phyloP scores from a whole-genome alignment of 2,888 invertebrate genomes.

The Acanthoscelides obtectus region DNA sequence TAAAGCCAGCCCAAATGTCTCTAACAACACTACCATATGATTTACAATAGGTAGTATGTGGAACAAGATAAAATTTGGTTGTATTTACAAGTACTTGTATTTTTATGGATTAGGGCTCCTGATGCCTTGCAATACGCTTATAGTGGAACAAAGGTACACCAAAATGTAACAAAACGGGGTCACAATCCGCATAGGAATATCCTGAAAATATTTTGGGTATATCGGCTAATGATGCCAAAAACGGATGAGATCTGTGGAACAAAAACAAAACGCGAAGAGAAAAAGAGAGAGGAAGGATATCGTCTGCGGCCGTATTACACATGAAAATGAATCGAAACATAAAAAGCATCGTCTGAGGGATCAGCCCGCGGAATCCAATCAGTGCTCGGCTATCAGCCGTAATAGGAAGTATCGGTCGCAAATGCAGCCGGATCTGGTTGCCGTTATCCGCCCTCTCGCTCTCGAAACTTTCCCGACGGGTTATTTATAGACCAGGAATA shows the following conservation, averaged over 20 bases:
- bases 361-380: slow-evolving; percentile 43
- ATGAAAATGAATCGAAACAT: not conserved
- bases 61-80: too few relatives aligned
- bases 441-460: slow-evolving; percentile 8
- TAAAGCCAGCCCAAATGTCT: too few relatives aligned
- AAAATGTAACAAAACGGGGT: too few relatives aligned
- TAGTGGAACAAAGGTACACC: too few relatives aligned
- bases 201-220: not conserved
- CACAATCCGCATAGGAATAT: too few relatives aligned
- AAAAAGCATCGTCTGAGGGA: slow-evolving; percentile 40
- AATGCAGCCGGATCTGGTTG: slow-evolving; percentile 21
- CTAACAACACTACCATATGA: too few relatives aligned
- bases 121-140: too few relatives aligned
- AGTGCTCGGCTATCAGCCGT: slow-evolving; percentile 44
- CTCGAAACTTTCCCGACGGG: not conserved
- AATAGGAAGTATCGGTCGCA: slow-evolving; percentile 40
- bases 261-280: not conserved
- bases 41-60: too few relatives aligned
- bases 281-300: not conserved
- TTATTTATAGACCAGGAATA: not conserved
- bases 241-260: not conserved
- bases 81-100: too few relatives aligned
- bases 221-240: not conserved
- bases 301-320: not conserved
- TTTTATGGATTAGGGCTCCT: too few relatives aligned